Base-by-base conservation (phyloP, 2,888 invertebrate genomes). In the Orchestes rusci region DNA sequence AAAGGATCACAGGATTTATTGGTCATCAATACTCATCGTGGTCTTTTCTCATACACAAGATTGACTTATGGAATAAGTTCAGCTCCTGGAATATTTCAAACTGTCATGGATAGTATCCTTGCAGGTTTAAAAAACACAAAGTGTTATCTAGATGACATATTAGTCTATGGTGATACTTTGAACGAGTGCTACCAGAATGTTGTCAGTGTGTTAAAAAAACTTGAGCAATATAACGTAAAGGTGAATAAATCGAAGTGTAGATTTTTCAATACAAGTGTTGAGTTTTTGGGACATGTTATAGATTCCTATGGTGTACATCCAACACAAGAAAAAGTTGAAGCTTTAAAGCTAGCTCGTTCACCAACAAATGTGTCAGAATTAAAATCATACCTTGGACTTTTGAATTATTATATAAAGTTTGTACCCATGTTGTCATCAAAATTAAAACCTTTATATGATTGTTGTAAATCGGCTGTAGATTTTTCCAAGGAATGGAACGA, bases 391-490 rank as follows among this genome's bases (percentile, higher is more conserved):
- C n/a, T 23, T 37, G 37, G 53, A 19, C 32, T 52, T 12, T 33
- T 55, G 23, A 51, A 55, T 48, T 66, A 59, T 30, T 39, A 31
- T 27, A 12, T 7, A 8, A 34, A 34, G 17, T 34, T 34, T 13
- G 7, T 36, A 8, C 36, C 36, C 10, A 36, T 20, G 36, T 36
- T 36, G 15, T 36, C 36, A 36, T n/a, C n/a, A 8, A 36, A 20
- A 20, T 20, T 36, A 13, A 36, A 36, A 36, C 23, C 36, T 20
- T 36, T 36, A 20, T 36, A 36, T 36, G 36, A 20, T 13, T 36
- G 18, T 20, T 20, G 12, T 18, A 17, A 36, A 13, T 15, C 7
- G 8, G 13, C 7, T 34, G 16, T 16, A 12, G 13, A 34, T 16
- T 34, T 34, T 34, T 13, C 17, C 43, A 23, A 23, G 23, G 23